These are phyloP conservation scores for Oxytorus armatus DNA, from an alignment of 2,888 invertebrate species.

Conservation along the genomic window DNA sequence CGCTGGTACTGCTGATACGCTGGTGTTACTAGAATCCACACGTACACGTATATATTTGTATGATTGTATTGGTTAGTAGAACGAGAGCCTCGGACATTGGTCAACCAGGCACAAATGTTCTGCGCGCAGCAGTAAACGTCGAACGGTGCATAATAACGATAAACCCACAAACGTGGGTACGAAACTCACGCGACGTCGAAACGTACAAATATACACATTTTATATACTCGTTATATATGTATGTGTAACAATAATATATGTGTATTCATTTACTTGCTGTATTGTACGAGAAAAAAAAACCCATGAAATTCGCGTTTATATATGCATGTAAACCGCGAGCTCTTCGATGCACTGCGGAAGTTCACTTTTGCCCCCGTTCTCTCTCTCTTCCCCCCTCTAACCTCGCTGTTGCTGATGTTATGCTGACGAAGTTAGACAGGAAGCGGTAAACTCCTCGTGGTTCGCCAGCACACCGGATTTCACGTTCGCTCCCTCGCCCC, in stretches of 20 bases:
- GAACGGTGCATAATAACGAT: conserved; percentile 67
- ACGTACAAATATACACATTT: conserved; percentile 33
- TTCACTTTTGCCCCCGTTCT: conserved; percentile 51
- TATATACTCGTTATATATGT: background rate
- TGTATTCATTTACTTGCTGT: background rate
- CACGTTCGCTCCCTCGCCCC: conserved; percentile 23
- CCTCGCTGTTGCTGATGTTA: conserved; percentile 33
- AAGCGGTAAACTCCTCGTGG: conserved; percentile 61
- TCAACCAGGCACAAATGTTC: conserved; percentile 60
- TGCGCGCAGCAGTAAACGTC: conserved; percentile 62
- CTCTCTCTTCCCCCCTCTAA: conserved; percentile 5
- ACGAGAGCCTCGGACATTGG: conserved; percentile 45
- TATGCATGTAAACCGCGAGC: conserved; percentile 27
- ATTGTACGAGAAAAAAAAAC: conserved; percentile 44
- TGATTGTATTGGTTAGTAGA: conserved; percentile 31
- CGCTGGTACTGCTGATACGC: conserved; percentile 48
- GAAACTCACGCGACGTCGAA: conserved; percentile 23
- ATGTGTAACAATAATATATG: conserved; percentile 17
- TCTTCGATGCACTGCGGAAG: conserved; percentile 52
- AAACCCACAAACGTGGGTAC: conserved; percentile 52
- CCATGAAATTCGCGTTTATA: conserved; percentile 36
- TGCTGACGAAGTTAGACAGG: conserved; percentile 63
- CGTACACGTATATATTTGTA: background rate
- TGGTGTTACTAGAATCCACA: conserved; percentile 4
- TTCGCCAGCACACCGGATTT: conserved; percentile 40